A percentile compares a stretch with the other conserved stretches of the same genome.
Conservation (phyloP, 2,797 vertebrate genomes). For the Poeciliopsis presidionis region DNA sequence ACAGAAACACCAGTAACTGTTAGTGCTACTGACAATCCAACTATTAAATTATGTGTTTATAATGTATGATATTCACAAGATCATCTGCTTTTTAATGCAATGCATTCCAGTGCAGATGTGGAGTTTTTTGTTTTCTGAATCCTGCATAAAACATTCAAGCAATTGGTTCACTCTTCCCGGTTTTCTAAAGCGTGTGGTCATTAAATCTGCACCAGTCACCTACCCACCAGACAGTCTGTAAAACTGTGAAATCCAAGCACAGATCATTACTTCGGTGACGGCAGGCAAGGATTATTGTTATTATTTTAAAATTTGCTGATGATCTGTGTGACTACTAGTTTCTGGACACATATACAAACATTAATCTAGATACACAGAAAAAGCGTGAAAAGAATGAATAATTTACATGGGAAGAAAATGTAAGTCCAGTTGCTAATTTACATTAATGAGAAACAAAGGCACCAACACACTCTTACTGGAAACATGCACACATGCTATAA, state of each 20-base stretch:
- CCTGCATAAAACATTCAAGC: slow-evolving; percentile 54
- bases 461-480: not conserved
- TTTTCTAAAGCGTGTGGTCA: slow-evolving; percentile 54
- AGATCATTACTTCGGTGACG: slow-evolving; percentile 63
- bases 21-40: slow-evolving; percentile 10
- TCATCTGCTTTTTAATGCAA: slow-evolving; percentile 8
- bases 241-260: slow-evolving; percentile 60
- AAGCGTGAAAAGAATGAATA: slow-evolving; percentile 50
- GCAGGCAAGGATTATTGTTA: slow-evolving; percentile 42
- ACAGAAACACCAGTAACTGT: slow-evolving; percentile 17
- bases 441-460: not conserved
- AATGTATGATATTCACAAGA: not conserved
- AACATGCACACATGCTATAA: slow-evolving; percentile 19
- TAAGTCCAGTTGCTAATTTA: slow-evolving; percentile 21
- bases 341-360: slow-evolving; percentile 13
- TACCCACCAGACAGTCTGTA: slow-evolving; percentile 40
- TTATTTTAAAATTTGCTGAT: slow-evolving; percentile 42
- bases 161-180: slow-evolving; percentile 42
- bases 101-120: slow-evolving; percentile 26
- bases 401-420: slow-evolving; percentile 32
- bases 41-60: not conserved
- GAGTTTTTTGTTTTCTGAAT: slow-evolving; percentile 33
- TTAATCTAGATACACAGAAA: slow-evolving; percentile 59
- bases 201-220: slow-evolving; percentile 69
- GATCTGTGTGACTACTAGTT: slow-evolving; percentile 39